A percentile compares a stretch with the other conserved stretches of the same genome.
Evolutionary conservation across 1,140 invertebrate species (phyloP).

Genomic region (Sarcophaga peregrina): DNA sequence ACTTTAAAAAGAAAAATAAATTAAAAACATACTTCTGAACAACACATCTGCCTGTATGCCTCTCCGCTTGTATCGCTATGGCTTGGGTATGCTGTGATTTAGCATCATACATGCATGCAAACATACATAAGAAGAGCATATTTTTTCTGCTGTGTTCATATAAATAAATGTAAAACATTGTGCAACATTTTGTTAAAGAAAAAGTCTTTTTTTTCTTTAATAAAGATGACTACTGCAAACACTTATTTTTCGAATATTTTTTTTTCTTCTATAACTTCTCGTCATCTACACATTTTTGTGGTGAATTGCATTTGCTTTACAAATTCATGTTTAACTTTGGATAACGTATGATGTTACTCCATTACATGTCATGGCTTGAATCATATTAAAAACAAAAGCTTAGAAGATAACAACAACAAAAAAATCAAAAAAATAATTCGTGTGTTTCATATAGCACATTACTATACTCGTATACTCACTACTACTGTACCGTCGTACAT

Average conservation of each 20-base stretch:
- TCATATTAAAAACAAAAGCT: background rate
- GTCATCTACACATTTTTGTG: background rate
- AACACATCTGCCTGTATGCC: no score
- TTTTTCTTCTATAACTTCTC: background rate
- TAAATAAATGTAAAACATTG: constrained; percentile 5
- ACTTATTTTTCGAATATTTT: background rate
- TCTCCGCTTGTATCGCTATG: no score
- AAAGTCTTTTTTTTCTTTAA: background rate
- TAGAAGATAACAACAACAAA: no score
- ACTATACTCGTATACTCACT: no score
- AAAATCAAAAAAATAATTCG: no score
- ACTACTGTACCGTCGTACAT: no score
- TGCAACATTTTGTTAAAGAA: background rate
- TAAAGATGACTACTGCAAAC: background rate
- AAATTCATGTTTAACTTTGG: background rate
- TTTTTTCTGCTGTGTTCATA: background rate
- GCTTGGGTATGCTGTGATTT: background rate
- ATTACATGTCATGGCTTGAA: constrained; percentile 7
- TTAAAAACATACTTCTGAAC: no score
- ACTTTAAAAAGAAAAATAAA: background rate
- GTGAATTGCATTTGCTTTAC: background rate
- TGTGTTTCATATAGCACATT: no score
- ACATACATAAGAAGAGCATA: background rate
- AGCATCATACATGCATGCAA: background rate
- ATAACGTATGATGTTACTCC: background rate